These are phyloP conservation scores for Drosophila mimica DNA, from an alignment of 2,888 invertebrate genomes.

Conservation along the genomic window DNA sequence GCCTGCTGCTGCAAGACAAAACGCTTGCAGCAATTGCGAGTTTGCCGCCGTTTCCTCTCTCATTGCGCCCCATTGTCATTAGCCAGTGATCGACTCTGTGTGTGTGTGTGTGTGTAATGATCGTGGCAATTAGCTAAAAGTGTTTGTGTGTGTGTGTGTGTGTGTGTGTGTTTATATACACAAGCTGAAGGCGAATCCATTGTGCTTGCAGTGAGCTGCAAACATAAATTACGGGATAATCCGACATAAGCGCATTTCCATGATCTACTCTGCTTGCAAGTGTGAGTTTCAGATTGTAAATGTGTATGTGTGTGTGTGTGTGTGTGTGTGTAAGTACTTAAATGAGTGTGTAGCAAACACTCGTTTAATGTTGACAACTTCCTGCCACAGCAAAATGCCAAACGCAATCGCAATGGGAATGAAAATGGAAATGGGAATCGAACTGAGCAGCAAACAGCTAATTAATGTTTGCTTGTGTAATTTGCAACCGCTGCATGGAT, in stretches of 20 bases:
- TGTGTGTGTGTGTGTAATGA: constrained; percentile 63
- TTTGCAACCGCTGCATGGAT: constrained; percentile 43
- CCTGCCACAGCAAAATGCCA: constrained; percentile 54
- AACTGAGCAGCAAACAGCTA: constrained; percentile 30
- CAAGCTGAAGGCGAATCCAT: constrained; percentile 65
- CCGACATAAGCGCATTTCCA: constrained; percentile 81
- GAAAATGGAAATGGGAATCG: constrained; percentile 15
- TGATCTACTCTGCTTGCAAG: constrained; percentile 66
- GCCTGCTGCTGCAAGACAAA: constrained; percentile 46
- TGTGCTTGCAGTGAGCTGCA: constrained; percentile 68
- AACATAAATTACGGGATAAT: constrained; percentile 83
- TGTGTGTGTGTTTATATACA: constrained; percentile 26
- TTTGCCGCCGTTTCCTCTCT: constrained; percentile 67
- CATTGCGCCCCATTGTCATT: constrained; percentile 68
- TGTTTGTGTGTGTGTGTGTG: constrained; percentile 27
- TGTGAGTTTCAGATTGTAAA: constrained; percentile 22
- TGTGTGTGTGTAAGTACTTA: constrained; percentile 24
- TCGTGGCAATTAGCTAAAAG: constrained; percentile 73
- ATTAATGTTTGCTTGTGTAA: constrained; percentile 59
- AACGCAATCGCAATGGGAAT: constrained; percentile 29
- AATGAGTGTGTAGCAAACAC: constrained; percentile 51
- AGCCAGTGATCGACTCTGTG: constrained; percentile 49
- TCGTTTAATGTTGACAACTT: constrained; percentile 75
- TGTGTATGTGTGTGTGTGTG: constrained; percentile 40
- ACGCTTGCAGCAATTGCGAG: constrained; percentile 58